Conservation (phyloP, 2,113 vertebrate genomes). For the Solenodon paradoxus region DNA sequence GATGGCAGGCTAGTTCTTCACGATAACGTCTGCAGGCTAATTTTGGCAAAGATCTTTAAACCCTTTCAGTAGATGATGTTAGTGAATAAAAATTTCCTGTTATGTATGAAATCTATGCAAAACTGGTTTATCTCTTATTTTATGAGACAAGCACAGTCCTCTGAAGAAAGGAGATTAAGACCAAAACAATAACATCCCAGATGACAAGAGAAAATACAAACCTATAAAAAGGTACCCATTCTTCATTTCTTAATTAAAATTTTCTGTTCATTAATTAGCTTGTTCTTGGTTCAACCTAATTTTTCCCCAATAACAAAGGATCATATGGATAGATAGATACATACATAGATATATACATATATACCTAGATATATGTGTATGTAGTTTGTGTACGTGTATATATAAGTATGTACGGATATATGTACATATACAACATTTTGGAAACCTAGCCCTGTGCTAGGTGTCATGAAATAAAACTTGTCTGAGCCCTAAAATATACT, state of each 20-base stretch:
- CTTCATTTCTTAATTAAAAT: constrained; percentile 10
- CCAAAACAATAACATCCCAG: constrained; percentile 43
- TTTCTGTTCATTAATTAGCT: background rate
- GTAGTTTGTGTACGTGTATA: too few relatives aligned
- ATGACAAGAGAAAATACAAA: constrained; percentile 25
- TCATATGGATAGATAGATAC: too few relatives aligned
- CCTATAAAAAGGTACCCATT: constrained; percentile 34
- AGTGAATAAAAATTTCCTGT: constrained; percentile 67
- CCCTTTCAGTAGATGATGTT: constrained; percentile 35
- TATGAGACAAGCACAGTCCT: constrained; percentile 19
- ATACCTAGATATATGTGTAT: too few relatives aligned
- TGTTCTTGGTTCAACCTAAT: background rate
- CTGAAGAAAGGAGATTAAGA: constrained; percentile 47
- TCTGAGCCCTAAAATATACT: background rate
- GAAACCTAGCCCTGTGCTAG: background rate
- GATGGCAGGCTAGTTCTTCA: constrained; percentile 38
- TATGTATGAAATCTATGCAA: constrained; percentile 62
- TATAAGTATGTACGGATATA: too few relatives aligned
- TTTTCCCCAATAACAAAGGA: background rate
- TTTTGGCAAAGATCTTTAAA: constrained; percentile 59
- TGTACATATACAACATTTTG: background rate
- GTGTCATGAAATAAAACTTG: background rate
- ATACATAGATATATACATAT: too few relatives aligned
- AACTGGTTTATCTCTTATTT: constrained; percentile 55
- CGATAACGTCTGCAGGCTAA: constrained; percentile 50